Conservation (phyloP, 2,113 vertebrate genomes). For the Acrocephalus arundinaceus region DNA sequence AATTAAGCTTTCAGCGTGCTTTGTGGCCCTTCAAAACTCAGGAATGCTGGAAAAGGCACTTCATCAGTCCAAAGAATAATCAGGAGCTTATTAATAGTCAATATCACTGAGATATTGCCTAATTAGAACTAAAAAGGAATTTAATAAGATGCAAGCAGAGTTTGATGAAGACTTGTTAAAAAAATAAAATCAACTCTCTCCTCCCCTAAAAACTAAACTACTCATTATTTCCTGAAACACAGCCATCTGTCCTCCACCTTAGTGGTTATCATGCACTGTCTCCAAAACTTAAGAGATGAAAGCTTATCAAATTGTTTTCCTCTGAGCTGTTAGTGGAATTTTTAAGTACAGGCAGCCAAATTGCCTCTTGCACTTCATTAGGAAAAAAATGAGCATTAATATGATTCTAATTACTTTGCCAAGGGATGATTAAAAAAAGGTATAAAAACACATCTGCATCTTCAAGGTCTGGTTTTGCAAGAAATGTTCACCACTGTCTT, state of each 20-base stretch:
- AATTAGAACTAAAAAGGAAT: not conserved
- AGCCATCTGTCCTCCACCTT: not conserved
- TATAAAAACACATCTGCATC: not conserved
- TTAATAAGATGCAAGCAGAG: not conserved
- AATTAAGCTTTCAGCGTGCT: not conserved
- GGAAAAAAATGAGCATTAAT: not conserved
- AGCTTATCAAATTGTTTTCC: not conserved
- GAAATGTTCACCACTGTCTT: not conserved
- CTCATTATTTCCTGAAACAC: not conserved
- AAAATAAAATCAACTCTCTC: not conserved
- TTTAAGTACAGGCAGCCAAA: not conserved
- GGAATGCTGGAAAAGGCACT: not conserved
- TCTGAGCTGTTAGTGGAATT: not conserved
- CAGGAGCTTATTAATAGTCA: not conserved
- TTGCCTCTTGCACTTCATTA: not conserved
- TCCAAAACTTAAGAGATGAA: not conserved
- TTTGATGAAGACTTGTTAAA: not conserved
- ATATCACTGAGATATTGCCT: not conserved
- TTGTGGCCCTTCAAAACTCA: not conserved
- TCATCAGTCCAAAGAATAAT: not conserved
- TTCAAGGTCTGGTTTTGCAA: not conserved
- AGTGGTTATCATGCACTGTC: not conserved
- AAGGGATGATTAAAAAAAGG: not conserved
- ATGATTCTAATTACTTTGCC: not conserved
- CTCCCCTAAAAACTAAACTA: not conserved